Evolutionary conservation across 2,797 vertebrate species (phyloP).

Genomic region (Intellagama lesueurii): DNA sequence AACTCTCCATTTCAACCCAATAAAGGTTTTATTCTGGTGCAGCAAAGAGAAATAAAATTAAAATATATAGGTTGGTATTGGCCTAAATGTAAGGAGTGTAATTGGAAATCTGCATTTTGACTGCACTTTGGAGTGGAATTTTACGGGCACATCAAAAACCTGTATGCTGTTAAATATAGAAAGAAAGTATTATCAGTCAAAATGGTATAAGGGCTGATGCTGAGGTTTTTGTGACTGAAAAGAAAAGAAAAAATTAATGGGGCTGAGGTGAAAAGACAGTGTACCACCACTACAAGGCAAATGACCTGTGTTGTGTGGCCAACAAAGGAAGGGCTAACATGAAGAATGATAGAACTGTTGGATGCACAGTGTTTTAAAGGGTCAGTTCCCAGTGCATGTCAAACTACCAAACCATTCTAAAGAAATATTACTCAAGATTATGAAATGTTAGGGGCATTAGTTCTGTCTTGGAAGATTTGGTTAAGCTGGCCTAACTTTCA

Average conservation of each 20-base stretch:
- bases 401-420: background rate
- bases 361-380: background rate
- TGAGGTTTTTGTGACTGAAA: background rate
- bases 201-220: slow-evolving; percentile 9
- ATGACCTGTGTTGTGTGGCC: background rate
- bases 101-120: slow-evolving; percentile 70
- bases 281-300: background rate
- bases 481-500: background rate
- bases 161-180: slow-evolving; percentile 36
- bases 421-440: background rate
- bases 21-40: slow-evolving; percentile 56
- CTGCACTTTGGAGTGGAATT: slow-evolving; percentile 37
- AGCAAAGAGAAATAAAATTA: slow-evolving; percentile 50
- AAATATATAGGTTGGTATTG: slow-evolving; percentile 60
- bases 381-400: background rate
- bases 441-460: background rate
- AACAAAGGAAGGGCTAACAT: background rate
- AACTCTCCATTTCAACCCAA: slow-evolving; percentile 63
- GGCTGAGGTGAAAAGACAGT: background rate
- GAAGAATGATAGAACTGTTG: background rate
- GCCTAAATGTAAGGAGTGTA: slow-evolving; percentile 52
- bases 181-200: slow-evolving; percentile 5
- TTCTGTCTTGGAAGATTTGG: background rate
- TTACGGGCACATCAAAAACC: slow-evolving; percentile 48
- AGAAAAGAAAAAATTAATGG: background rate